Evolutionary conservation across 2,888 invertebrate genomes (phyloP).

Genomic region (Baronia brevicornis): DNA sequence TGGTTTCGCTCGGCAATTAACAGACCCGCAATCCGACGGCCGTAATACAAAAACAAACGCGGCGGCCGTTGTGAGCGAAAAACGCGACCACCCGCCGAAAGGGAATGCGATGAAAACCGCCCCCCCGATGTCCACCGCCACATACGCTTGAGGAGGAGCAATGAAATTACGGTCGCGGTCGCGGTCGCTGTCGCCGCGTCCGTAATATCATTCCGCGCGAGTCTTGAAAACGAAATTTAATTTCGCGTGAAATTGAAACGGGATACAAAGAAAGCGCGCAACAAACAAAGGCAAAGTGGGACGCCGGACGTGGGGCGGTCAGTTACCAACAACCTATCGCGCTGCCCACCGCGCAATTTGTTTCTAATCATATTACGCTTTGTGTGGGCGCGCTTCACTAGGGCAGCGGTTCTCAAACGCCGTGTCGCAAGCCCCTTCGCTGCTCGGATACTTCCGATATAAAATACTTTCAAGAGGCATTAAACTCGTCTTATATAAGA

Average conservation of each 20-base stretch:
- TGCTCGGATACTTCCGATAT: no score
- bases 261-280: conserved; percentile 73
- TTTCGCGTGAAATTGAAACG: conserved; percentile 74
- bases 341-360: conserved; percentile 52
- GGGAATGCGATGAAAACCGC: conserved; percentile 74
- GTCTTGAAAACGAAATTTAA: conserved; percentile 76
- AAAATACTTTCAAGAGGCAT: no score
- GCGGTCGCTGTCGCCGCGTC: conserved; percentile 50
- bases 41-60: conserved; percentile 63
- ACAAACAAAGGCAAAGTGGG: conserved; percentile 63
- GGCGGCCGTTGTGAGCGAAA: conserved; percentile 57
- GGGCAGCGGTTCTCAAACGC: conserved; percentile 20
- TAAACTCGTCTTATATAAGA: no score
- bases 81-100: conserved; percentile 60
- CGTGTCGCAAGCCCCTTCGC: no score
- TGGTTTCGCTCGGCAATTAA: conserved; percentile 68
- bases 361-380: conserved; percentile 71
- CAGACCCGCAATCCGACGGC: conserved; percentile 60
- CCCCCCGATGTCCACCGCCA: conserved; percentile 70
- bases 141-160: conserved; percentile 68
- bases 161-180: conserved; percentile 67
- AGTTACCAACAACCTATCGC: conserved; percentile 43
- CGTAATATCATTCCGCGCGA: conserved; percentile 73
- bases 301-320: conserved; percentile 49
- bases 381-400: conserved; percentile 30